Evolutionary conservation across 2,797 vertebrate genomes (phyloP).

Genomic region (Danio albolineatus): DNA sequence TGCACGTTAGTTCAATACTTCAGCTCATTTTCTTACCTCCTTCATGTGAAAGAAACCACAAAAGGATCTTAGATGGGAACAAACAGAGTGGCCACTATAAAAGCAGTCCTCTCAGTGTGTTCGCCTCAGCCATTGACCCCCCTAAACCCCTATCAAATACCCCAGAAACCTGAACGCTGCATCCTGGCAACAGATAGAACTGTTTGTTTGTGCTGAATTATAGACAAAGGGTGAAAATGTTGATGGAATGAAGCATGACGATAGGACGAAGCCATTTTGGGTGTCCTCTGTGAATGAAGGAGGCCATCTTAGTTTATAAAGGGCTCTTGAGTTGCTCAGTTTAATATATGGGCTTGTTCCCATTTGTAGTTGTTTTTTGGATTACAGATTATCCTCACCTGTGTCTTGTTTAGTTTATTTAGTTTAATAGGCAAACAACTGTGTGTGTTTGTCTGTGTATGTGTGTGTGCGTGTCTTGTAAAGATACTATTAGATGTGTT

Average conservation of each 20-base stretch:
- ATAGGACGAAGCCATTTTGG: slow-evolving; percentile 19
- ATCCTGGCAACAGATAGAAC: slow-evolving; percentile 40
- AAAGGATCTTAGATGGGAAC: background rate
- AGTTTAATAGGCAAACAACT: background rate
- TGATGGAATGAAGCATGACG: slow-evolving; percentile 15
- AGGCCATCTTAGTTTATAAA: background rate
- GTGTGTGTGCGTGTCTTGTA: no score
- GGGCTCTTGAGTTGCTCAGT: background rate
- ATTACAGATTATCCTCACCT: no score
- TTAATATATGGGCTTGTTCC: no score
- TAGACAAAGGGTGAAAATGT: slow-evolving; percentile 39
- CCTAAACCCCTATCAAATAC: slow-evolving; percentile 26
- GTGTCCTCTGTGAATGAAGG: slow-evolving; percentile 2
- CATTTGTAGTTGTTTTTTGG: no score
- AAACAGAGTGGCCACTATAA: background rate
- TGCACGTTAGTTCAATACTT: background rate
- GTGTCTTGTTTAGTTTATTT: no score
- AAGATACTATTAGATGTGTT: no score
- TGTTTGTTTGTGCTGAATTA: slow-evolving; percentile 48
- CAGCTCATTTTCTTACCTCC: background rate
- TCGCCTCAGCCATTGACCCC: slow-evolving; percentile 22
- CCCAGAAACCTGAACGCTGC: slow-evolving; percentile 29
- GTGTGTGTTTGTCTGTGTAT: background rate
- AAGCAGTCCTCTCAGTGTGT: background rate
- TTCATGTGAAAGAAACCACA: background rate